Evolutionary conservation across 2,113 vertebrate species (phyloP).

Genomic region (Peromyscus californicus): DNA sequence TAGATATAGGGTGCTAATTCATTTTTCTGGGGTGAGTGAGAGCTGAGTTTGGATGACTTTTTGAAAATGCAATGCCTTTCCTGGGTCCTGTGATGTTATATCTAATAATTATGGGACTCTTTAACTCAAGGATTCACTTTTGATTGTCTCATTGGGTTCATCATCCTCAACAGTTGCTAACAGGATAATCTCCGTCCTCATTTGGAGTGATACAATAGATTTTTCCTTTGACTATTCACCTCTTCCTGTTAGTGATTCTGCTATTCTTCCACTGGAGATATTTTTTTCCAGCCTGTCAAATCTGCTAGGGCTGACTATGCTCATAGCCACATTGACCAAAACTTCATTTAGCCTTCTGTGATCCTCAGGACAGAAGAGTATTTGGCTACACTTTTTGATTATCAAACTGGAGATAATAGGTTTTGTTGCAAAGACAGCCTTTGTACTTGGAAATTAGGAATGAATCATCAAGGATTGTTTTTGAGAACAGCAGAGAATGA

Average conservation of each 20-base stretch:
- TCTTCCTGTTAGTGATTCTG: not conserved
- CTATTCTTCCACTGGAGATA: not conserved
- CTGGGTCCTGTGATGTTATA: not conserved
- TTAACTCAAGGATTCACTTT: not conserved
- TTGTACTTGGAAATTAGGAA: not conserved
- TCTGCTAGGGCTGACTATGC: not conserved
- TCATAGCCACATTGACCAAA: not conserved
- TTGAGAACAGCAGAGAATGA: not conserved
- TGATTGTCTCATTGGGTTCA: not conserved
- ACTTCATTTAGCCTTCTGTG: not conserved
- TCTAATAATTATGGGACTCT: not conserved
- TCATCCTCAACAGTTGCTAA: not conserved
- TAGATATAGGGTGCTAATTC: not conserved
- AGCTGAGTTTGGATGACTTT: not conserved
- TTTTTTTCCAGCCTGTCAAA: not conserved
- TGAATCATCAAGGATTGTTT: slow-evolving; percentile 13
- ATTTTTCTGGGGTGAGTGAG: not conserved
- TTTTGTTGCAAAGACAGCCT: not conserved
- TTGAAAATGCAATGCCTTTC: not conserved
- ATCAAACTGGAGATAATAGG: not conserved
- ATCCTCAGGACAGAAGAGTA: not conserved
- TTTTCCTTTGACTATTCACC: not conserved
- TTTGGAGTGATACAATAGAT: not conserved
- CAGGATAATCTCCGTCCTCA: not conserved
- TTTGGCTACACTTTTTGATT: not conserved